phyloP scores from a whole-genome alignment of 2,797 vertebrate species.

The Carduelis carduelis region DNA sequence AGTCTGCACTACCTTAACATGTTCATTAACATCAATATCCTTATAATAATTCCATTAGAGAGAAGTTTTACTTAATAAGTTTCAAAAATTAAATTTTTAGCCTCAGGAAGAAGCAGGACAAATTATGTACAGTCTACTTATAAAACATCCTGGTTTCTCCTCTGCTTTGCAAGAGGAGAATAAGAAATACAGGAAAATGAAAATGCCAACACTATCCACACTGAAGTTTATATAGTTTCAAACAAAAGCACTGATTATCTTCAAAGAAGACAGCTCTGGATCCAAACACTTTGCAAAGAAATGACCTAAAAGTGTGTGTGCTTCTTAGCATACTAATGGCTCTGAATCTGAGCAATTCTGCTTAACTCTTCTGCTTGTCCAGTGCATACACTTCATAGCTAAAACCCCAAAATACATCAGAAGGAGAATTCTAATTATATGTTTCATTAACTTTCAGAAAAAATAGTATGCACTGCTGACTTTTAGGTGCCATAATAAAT shows the following conservation, averaged over 20 bases:
- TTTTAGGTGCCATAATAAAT: background rate
- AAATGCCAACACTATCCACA: background rate
- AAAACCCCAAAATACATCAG: background rate
- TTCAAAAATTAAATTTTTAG: background rate
- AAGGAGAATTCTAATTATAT: slow-evolving; percentile 43
- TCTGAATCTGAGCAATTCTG: background rate
- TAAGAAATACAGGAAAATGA: background rate
- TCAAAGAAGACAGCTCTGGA: slow-evolving; percentile 29
- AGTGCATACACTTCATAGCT: background rate
- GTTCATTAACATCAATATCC: background rate
- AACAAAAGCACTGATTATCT: slow-evolving; percentile 7
- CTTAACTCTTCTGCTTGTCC: slow-evolving; percentile 11
- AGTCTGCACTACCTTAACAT: background rate
- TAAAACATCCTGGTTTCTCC: slow-evolving; percentile 3
- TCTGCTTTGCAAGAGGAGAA: background rate
- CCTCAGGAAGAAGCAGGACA: background rate
- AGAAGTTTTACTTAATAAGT: background rate
- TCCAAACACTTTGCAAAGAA: slow-evolving; percentile 38
- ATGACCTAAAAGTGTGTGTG: slow-evolving; percentile 16
- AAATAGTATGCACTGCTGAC: background rate
- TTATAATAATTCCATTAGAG: background rate
- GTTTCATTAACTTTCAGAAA: slow-evolving; percentile 48
- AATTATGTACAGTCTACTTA: background rate
- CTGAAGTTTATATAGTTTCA: slow-evolving; percentile 2
- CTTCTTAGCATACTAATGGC: slow-evolving; percentile 49